Evolutionary conservation across 2,797 vertebrate species (phyloP).

Genomic region (Neomorphus geoffroyi): DNA sequence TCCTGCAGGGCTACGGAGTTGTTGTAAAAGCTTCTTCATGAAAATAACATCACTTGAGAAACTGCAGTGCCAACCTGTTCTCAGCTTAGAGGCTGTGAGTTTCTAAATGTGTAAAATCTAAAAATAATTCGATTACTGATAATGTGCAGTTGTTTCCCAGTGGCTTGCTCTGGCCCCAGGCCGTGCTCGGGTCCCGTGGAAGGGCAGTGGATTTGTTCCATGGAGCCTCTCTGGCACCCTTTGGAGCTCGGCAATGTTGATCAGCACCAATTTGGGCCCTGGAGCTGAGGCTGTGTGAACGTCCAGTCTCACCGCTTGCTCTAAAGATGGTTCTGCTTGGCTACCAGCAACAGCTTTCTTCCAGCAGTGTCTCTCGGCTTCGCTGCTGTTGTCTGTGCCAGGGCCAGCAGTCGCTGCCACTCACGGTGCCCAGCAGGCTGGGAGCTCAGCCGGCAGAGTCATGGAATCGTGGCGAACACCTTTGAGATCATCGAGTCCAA

Average conservation of each 20-base stretch:
- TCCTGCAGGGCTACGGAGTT: fast-evolving
- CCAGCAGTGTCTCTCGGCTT: too few species aligned
- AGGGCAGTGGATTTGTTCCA: fast-evolving
- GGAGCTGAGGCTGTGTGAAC: fast-evolving
- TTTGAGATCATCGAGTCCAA: too few species aligned
- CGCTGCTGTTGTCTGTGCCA: too few species aligned
- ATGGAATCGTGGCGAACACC: too few species aligned
- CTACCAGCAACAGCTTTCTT: too few species aligned
- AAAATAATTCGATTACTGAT: background rate
- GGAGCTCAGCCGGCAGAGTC: too few species aligned
- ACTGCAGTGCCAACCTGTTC: too few species aligned
- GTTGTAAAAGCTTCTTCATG: background rate
- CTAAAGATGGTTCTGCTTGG: too few species aligned
- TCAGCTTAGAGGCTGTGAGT: background rate
- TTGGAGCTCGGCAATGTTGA: fast-evolving
- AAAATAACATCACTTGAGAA: background rate
- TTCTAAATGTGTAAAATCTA: background rate
- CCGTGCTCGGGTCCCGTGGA: background rate
- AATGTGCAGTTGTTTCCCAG: background rate
- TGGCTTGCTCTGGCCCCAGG: background rate
- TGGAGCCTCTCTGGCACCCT: too few species aligned
- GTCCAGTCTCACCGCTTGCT: too few species aligned
- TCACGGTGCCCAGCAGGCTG: too few species aligned
- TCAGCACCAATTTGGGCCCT: fast-evolving
- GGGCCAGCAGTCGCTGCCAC: too few species aligned